These are phyloP conservation scores for Ailuropoda melanoleuca DNA, from an alignment of 2,113 vertebrate genomes.

Conservation along the genomic window DNA sequence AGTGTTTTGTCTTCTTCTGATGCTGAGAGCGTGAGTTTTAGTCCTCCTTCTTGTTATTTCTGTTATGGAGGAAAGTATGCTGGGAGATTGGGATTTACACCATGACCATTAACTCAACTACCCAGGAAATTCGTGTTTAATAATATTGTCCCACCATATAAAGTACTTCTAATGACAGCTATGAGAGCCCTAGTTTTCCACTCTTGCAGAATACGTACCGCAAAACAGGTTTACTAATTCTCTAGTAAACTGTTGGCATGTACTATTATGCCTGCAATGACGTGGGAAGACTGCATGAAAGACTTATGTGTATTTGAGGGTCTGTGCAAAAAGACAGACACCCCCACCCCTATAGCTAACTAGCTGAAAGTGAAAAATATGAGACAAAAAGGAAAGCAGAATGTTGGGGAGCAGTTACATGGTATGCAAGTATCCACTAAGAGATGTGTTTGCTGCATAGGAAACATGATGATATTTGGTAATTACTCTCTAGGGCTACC, in stretches of 20 bases:
- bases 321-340: neutral
- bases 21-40: neutral
- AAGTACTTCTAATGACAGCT: neutral
- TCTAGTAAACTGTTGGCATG: neutral
- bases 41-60: neutral
- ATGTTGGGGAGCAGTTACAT: neutral
- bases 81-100: neutral
- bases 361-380: neutral
- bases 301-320: neutral
- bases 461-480: neutral
- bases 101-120: neutral
- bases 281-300: neutral
- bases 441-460: neutral
- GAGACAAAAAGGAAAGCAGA: neutral
- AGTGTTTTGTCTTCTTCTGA: neutral
- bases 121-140: neutral
- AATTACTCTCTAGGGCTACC: neutral
- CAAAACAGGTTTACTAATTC: neutral
- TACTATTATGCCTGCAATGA: neutral
- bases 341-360: neutral
- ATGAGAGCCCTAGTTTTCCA: neutral
- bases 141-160: neutral
- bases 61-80: neutral
- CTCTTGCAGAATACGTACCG: neutral
- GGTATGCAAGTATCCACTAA: no score